Base-by-base conservation (phyloP, 2,888 invertebrate species). In the Zygaena filipendulae region DNA sequence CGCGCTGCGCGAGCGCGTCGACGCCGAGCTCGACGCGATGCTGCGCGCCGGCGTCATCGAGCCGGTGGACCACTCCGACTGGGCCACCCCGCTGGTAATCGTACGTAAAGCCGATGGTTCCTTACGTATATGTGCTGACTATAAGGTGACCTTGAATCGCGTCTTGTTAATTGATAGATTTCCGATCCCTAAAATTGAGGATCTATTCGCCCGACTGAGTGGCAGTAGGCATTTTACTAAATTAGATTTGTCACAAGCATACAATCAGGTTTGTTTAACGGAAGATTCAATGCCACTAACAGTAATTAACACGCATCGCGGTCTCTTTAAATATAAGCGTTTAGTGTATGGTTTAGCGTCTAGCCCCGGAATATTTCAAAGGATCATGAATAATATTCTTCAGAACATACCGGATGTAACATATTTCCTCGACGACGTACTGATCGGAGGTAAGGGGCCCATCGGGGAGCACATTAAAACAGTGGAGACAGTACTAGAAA, bases 11-110 rank as follows among this genome's bases (percentile, higher is more conserved):
- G n/a, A n/a, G n/a, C n/a, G n/a, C 11, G 40, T 45, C n/a, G 45
- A 46, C 21, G 37, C 39, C 10, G 43, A 43, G 33, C 33, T 47
- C 4, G 43, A 47, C 28, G 26, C 29, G 1, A 43, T 47, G 46
- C 40, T 43, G 38, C 41, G 41, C 12, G 32, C 27, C 25, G 43
- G 43, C 11, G 32, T 48, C 32, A 42, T 49, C 25, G 40, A 40
- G 32, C 45, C 46, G 2, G 42, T 50, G 3, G 40, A 44, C 19
- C 27, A 37, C 34, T 42, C 47, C 11, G 45, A 47, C 30, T 47
- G 43, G 44, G 44, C 44, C 3, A 31, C 43, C 4, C 43, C 43
- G 1, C 11, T 45, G 23, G 41, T 42, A 3, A 35, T 38, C 7
- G 44, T 43, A 3, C 20, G 14, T 3, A 48, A 50, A 22, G 25